phyloP scores from a whole-genome alignment of 2,888 invertebrate genomes.

The Penaeus monodon region DNA sequence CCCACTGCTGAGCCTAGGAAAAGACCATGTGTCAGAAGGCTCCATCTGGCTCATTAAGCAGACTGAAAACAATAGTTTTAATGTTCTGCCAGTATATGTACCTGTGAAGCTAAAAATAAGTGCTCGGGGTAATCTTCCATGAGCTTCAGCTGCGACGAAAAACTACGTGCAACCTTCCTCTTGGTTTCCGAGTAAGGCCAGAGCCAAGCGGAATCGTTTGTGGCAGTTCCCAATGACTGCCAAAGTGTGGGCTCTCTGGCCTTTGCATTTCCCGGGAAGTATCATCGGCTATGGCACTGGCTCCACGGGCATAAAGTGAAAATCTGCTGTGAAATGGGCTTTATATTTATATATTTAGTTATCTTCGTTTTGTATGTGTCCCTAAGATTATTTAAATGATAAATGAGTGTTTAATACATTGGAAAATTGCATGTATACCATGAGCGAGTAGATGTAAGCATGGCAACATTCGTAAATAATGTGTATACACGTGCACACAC shows the following conservation, averaged over 20 bases:
- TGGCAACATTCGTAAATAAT: no score
- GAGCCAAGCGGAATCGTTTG: conserved; percentile 73
- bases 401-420: no score
- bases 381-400: no score
- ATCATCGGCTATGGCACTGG: conserved; percentile 69
- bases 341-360: neutral
- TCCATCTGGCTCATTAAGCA: neutral
- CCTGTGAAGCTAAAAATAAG: conserved; percentile 72
- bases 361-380: no score
- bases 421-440: no score
- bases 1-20: conserved; percentile 72
- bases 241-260: conserved; percentile 70
- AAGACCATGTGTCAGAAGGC: neutral
- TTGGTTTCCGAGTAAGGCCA: conserved; percentile 74
- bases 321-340: neutral
- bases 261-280: conserved; percentile 71
- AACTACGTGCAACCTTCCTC: conserved; percentile 73
- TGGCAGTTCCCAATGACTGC: conserved; percentile 73
- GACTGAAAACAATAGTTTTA: neutral
- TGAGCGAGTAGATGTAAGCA: no score
- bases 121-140: conserved; percentile 72
- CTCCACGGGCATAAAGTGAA: conserved; percentile 67
- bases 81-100: conserved; percentile 60
- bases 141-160: conserved; percentile 70
- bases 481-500: no score